phyloP scores from a whole-genome alignment of 2,888 invertebrate species.

The Tetranychus piercei region DNA sequence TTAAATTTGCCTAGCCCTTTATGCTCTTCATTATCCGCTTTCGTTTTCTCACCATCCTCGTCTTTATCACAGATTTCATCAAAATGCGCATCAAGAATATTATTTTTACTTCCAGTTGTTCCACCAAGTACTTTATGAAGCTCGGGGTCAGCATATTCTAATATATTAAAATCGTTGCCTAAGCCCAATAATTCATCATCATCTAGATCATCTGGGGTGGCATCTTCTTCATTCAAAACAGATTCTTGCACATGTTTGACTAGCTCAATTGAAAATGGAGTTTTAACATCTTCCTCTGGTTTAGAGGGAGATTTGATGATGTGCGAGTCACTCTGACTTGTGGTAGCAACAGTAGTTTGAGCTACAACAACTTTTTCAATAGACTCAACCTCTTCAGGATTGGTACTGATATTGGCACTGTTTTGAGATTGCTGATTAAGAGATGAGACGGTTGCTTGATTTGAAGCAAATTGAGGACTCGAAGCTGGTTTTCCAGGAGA shows the following conservation, averaged over 20 bases:
- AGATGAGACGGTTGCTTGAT: not conserved
- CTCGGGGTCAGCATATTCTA: slow-evolving; percentile 87
- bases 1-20: slow-evolving; percentile 3
- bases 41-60: slow-evolving; percentile 33
- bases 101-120: slow-evolving; percentile 56
- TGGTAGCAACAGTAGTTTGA: not conserved
- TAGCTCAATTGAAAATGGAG: slow-evolving; percentile 24
- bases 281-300: slow-evolving; percentile 17
- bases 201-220: slow-evolving; percentile 44
- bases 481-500: not conserved
- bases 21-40: not conserved
- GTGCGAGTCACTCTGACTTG: not conserved
- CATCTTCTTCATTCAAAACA: slow-evolving; percentile 20
- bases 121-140: slow-evolving; percentile 46
- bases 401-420: not conserved
- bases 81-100: slow-evolving; percentile 51
- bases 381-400: not conserved
- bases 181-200: slow-evolving; percentile 72
- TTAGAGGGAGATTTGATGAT: not conserved
- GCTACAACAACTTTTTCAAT: not conserved
- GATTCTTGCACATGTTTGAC: slow-evolving; percentile 25
- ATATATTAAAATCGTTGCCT: slow-evolving; percentile 81
- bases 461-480: slow-evolving; percentile 12
- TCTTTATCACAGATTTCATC: slow-evolving; percentile 55
- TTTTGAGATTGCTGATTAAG: slow-evolving; percentile 9